Conservation (phyloP, 2,888 invertebrate genomes). For the Eurytoma californica region DNA sequence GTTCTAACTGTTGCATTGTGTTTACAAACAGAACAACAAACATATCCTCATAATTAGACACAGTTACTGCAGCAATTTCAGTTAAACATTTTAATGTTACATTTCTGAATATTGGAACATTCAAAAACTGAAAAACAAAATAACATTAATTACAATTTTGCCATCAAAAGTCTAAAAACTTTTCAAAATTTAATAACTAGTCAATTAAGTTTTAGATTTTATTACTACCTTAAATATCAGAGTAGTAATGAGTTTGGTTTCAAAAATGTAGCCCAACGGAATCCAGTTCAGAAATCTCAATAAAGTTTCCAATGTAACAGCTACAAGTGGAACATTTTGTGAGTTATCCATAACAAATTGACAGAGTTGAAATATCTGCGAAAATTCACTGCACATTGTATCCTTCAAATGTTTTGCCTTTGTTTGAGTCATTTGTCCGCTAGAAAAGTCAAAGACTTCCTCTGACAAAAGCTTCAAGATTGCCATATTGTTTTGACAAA, state of each 20-base stretch:
- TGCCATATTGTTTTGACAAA: constrained; percentile 99
- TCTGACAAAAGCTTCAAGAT: constrained; percentile 98
- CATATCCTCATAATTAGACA: constrained; percentile 93
- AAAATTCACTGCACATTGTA: constrained; percentile 99
- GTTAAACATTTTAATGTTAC: constrained; percentile 98
- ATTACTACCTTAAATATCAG: constrained; percentile 86
- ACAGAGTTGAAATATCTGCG: constrained; percentile 98
- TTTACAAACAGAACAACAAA: constrained; percentile 93
- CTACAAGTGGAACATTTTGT: constrained; percentile 96
- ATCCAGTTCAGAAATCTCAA: constrained; percentile 99
- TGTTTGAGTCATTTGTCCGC: constrained; percentile 98
- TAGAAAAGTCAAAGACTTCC: constrained; percentile 99
- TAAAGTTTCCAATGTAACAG: constrained; percentile 96
- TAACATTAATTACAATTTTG: neutral
- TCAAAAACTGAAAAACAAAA: constrained; percentile 84
- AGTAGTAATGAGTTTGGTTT: constrained; percentile 96
- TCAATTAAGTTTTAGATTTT: neutral
- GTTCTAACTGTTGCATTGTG: constrained; percentile 93
- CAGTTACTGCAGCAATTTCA: constrained; percentile 96
- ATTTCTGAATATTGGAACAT: constrained; percentile 98
- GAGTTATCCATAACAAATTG: constrained; percentile 98
- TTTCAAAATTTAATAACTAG: neutral
- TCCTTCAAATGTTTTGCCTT: constrained; percentile 99
- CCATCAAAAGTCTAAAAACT: neutral
- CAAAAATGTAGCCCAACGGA: constrained; percentile 99